Evolutionary conservation across 1,140 invertebrate genomes (phyloP), one percentile per base, ranked within the genome.

Genomic region (Tetramorium simillimum): DNA sequence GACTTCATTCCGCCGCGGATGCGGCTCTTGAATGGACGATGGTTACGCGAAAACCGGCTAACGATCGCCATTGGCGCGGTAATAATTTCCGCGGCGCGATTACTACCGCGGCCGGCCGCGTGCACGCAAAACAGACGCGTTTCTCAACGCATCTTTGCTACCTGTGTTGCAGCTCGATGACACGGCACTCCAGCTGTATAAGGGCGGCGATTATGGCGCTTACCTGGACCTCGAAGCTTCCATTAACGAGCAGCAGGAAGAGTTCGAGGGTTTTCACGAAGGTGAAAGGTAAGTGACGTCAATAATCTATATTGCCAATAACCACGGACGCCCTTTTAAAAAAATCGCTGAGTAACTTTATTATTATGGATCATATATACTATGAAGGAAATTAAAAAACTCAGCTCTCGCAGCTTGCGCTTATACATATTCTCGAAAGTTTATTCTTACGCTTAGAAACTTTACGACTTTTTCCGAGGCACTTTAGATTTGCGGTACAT

Each of bases 221-320:
- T 99, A 99, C 95, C 95, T 99, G 95, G 99, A 99, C 95, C 96
- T 99, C 93, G 99, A 99, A 94, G 98, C 98, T 33, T 98, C 98
- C 49, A 97, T 99, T 89, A 98, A 97, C 92, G 99, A 99, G 95
- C 99, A 99, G 94, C 97, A 98, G 87, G 99, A 99, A 93, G 99
- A 99, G 94, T 97, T 99, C 91, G 99, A 99, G 94, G 98, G 98
- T 87, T 98, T 99, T 92, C 97, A 98, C 94, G 97, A 78, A 65
- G 76, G 60, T 37, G 76, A 97, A 93, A 99, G 98, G 99, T 99
- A 95, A 98, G 97, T 97, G 73, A 67, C 53, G 18, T 24, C 10
- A 33, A 40, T 7, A n/a, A 82, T 60, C 2, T 16, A 46, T 37
- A 67, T 81, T 46, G 6, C 56, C 18, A 24, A 51, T 63, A 73